A percentile compares a stretch with the other conserved stretches of the same genome.
phyloP scores from a whole-genome alignment of 2,797 vertebrate genomes.

The Sebastes itinus region DNA sequence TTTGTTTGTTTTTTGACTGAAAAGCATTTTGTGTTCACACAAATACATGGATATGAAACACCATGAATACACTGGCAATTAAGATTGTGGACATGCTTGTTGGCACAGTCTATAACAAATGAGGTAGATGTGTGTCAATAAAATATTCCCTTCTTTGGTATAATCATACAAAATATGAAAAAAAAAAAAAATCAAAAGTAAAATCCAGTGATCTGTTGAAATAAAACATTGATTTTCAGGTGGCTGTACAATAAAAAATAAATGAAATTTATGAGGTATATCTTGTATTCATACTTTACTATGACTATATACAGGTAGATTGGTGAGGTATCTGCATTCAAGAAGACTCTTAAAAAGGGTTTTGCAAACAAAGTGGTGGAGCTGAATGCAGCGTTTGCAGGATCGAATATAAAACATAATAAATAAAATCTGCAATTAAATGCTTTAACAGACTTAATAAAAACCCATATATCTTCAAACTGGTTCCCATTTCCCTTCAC shows the following conservation, averaged over 20 bases:
- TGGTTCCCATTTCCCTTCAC: slow-evolving; percentile 51
- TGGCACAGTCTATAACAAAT: slow-evolving; percentile 82
- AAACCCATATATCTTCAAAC: slow-evolving; percentile 46
- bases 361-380: slow-evolving; percentile 51
- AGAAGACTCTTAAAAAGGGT: slow-evolving; percentile 42
- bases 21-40: slow-evolving; percentile 47
- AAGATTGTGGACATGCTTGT: slow-evolving; percentile 65
- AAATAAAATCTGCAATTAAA: slow-evolving; percentile 73
- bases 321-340: slow-evolving; percentile 60
- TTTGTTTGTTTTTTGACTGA: slow-evolving; percentile 23
- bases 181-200: slow-evolving; percentile 19
- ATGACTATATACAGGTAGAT: slow-evolving; percentile 76
- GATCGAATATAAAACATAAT: slow-evolving; percentile 63
- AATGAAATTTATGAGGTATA: slow-evolving; percentile 82
- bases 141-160: slow-evolving; percentile 85
- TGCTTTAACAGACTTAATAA: slow-evolving; percentile 62
- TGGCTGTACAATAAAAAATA: slow-evolving; percentile 76
- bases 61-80: slow-evolving; percentile 59
- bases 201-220: slow-evolving; percentile 78
- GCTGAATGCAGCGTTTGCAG: slow-evolving; percentile 47
- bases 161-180: slow-evolving; percentile 78
- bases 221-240: slow-evolving; percentile 73
- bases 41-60: slow-evolving; percentile 59
- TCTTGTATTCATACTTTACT: slow-evolving; percentile 74
- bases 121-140: slow-evolving; percentile 86